These are phyloP conservation scores for Toxotes jaculatrix DNA, from an alignment of 2,113 vertebrate species.

Conservation along the genomic window DNA sequence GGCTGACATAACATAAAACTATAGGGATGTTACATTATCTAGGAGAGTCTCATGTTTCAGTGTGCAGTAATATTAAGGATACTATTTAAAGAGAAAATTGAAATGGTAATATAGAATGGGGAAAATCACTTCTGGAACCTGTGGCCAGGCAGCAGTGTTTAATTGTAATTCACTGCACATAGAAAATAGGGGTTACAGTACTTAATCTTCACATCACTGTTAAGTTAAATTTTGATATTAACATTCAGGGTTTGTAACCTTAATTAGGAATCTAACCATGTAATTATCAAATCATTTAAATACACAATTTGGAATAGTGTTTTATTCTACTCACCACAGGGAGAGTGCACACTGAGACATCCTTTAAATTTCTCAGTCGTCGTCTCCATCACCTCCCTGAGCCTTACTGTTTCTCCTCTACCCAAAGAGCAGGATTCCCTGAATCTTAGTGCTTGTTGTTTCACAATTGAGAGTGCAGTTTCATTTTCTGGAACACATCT, in stretches of 20 bases:
- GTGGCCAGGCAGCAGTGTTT: not conserved
- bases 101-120: not conserved
- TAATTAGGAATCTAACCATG: conserved; percentile 33
- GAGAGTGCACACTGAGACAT: conserved; percentile 25
- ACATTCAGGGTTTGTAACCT: conserved; percentile 22
- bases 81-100: no score
- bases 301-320: conserved; percentile 11
- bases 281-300: conserved; percentile 41
- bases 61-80: not conserved
- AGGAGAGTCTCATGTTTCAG: not conserved
- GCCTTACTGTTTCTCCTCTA: conserved; percentile 38
- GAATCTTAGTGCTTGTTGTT: conserved; percentile 44
- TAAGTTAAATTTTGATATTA: conserved; percentile 16
- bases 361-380: conserved; percentile 43
- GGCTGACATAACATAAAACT: not conserved
- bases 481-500: conserved; percentile 59
- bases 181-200: not conserved
- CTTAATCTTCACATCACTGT: conserved; percentile 3
- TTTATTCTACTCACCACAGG: conserved; percentile 29
- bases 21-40: not conserved
- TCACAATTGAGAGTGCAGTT: conserved; percentile 53
- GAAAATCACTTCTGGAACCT: not conserved
- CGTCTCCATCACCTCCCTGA: conserved; percentile 43
- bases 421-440: conserved; percentile 28
- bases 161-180: not conserved